Conservation (phyloP, 2,888 invertebrate species). For the Chymomyza fuscimana region DNA sequence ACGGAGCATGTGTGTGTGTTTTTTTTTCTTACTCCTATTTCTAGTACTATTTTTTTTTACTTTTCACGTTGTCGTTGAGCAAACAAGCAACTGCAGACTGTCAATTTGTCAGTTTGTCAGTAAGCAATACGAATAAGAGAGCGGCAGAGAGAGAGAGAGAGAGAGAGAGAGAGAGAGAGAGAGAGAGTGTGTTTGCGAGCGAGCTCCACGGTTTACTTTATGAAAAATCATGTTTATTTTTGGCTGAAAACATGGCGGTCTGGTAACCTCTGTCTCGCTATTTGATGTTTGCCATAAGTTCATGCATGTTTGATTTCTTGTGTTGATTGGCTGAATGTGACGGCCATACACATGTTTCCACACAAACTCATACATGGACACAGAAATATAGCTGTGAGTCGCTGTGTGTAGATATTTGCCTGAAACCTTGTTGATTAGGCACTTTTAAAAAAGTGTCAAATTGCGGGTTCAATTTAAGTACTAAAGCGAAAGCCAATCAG, state of each 20-base stretch:
- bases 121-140: constrained; percentile 13
- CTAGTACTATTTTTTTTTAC: background rate
- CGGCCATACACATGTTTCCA: constrained; percentile 12
- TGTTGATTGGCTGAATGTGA: constrained; percentile 53
- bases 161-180: no score
- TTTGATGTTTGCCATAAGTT: constrained; percentile 44
- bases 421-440: constrained; percentile 46
- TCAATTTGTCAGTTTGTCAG: constrained; percentile 24
- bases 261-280: constrained; percentile 33
- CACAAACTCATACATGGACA: constrained; percentile 6
- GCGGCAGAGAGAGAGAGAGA: no score
- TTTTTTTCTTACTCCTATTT: background rate
- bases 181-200: no score
- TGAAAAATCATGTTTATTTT: constrained; percentile 62
- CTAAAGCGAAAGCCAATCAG: background rate
- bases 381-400: background rate
- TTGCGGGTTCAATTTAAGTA: background rate
- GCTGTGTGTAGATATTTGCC: constrained; percentile 24
- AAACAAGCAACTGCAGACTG: constrained; percentile 36
- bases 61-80: constrained; percentile 16
- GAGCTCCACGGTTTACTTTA: constrained; percentile 38
- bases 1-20: background rate
- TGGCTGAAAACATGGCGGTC: constrained; percentile 55
- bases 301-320: constrained; percentile 60
- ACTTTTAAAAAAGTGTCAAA: constrained; percentile 15